Conservation (phyloP, 2,888 invertebrate species). For the Biston betularia region DNA sequence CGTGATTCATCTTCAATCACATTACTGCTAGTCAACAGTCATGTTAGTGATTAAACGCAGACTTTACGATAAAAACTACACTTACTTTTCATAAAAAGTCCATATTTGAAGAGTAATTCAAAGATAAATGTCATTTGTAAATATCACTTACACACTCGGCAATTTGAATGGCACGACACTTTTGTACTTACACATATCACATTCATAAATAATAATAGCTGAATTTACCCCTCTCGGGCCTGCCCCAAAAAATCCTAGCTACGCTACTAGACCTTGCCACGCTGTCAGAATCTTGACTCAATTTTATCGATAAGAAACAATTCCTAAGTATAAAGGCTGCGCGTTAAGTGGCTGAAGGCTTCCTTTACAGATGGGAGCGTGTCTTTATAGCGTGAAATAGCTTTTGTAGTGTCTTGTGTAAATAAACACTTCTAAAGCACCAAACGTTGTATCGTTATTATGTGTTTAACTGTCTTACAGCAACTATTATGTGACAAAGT, state of each 20-base stretch:
- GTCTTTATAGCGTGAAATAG: conserved; percentile 55
- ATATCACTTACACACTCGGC: background rate
- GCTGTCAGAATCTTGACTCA: conserved; percentile 46
- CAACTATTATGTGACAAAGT: conserved; percentile 27
- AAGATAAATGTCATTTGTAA: too few species aligned
- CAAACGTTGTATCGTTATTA: conserved; percentile 45
- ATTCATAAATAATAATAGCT: background rate
- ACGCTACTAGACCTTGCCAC: background rate
- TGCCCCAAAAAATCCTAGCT: background rate
- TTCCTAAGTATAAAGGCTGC: conserved; percentile 52
- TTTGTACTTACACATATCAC: background rate
- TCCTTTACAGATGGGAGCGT: conserved; percentile 58
- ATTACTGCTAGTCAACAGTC: too few species aligned
- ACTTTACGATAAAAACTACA: too few species aligned
- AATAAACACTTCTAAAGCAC: conserved; percentile 52
- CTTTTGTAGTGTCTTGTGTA: conserved; percentile 50
- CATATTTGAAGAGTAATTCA: too few species aligned
- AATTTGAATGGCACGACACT: background rate
- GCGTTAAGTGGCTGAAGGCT: conserved; percentile 56
- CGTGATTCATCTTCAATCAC: too few species aligned
- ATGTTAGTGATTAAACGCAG: too few species aligned
- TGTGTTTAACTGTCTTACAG: conserved; percentile 46
- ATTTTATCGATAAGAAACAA: conserved; percentile 58
- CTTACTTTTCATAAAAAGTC: too few species aligned
- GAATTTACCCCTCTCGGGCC: background rate